Evolutionary conservation across 2,113 vertebrate species (phyloP), one percentile per base, ranked within the genome.

Genomic region (Danionella cerebrum): DNA sequence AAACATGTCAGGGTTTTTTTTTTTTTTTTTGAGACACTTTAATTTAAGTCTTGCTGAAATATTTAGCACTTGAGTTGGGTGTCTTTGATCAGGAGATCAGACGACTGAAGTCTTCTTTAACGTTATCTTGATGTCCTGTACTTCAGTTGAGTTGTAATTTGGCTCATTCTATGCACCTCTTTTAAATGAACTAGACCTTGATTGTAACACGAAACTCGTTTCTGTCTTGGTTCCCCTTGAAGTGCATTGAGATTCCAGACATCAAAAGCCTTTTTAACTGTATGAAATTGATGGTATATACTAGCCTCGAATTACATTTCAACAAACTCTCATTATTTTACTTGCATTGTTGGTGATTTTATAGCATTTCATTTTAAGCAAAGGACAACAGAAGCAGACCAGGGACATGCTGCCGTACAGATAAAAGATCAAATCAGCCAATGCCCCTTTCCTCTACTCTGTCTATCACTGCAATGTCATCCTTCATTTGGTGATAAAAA

Each of bases 251-350:
- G 25, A 27, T 16, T 44, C 0, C 24, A 27, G 67, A 64, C 60
- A 79, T 81, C 74, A 79, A 86, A 36, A 78, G 57, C 73, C 59
- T 55, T 73, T 53, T 33, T 76, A 76, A 73, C 44, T 29, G 38
- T 74, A 73, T 65, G 77, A 73, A 83, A 66, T 55, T 53, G 63
- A 76, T 65, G 65, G 54, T 66, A 76, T 72, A 81, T 53, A 72
- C 70, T 65, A 39, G 57, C 78, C 77, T 76, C 78, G 79, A 73
- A 63, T 73, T 62, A 45, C 62, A 10, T 50, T 70, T n/a, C n/a
- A n/a, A n/a, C n/a, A n/a, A n/a, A n/a, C n/a, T n/a, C n/a, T n/a
- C n/a, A n/a, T n/a, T n/a, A n/a, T n/a, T n/a, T n/a, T n/a, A n/a
- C n/a, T n/a, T n/a, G n/a, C n/a, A n/a, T n/a, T n/a, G n/a, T n/a